Evolutionary conservation across 35 echinoderm and acorn worm genomes (phyloP).

Genomic region (Nesometra sesokonis): DNA sequence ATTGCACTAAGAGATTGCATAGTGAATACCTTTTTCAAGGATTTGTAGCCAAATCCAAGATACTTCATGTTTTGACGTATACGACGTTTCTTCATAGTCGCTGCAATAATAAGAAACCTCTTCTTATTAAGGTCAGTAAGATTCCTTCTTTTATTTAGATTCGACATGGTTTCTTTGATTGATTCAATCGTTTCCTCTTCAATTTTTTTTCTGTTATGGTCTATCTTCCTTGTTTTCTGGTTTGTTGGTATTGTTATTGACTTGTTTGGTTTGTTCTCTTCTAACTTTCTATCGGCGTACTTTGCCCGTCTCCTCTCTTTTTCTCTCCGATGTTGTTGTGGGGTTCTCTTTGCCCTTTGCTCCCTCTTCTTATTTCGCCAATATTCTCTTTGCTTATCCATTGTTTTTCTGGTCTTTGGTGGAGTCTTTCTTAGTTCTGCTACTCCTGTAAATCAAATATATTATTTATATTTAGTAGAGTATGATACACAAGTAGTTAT

Average conservation of each 20-base stretch:
- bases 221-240: neutral
- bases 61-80: neutral
- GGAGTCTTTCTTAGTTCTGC: neutral
- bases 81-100: conserved; percentile 2
- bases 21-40: neutral
- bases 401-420: neutral
- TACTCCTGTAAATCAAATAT: too few relatives aligned
- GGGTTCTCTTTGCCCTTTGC: neutral
- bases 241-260: neutral
- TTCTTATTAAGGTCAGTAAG: neutral
- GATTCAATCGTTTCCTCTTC: neutral
- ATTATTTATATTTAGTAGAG: too few relatives aligned
- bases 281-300: conserved; percentile 21
- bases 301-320: conserved; percentile 16
- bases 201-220: neutral
- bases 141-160: conserved; percentile 12
- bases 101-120: neutral
- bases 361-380: neutral
- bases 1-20: neutral
- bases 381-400: neutral
- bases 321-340: neutral
- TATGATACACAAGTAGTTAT: too few relatives aligned
- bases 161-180: neutral
- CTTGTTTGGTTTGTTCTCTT: neutral
- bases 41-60: conserved; percentile 10